phyloP scores from a whole-genome alignment of 1,140 invertebrate genomes.

The Caenorhabditis inopinata region DNA sequence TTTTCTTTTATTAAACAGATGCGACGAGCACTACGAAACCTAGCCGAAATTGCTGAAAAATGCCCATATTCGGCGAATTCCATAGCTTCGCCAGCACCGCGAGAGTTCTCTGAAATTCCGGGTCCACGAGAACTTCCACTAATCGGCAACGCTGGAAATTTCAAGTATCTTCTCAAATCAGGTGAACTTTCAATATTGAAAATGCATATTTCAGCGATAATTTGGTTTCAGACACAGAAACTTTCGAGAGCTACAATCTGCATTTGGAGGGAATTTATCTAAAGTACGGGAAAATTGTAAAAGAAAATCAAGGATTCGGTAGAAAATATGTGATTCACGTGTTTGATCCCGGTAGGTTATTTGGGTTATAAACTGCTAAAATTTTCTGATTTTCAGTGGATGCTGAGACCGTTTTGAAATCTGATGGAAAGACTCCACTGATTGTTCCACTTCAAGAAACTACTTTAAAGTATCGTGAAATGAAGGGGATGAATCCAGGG shows the following conservation, averaged over 20 bases:
- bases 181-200: neutral
- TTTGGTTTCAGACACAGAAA: neutral
- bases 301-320: slow-evolving; percentile 64
- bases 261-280: slow-evolving; percentile 56
- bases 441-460: slow-evolving; percentile 70
- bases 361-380: neutral
- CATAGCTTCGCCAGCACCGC: neutral
- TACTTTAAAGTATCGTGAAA: slow-evolving; percentile 68
- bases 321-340: slow-evolving; percentile 67
- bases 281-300: slow-evolving; percentile 67
- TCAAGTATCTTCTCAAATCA: neutral
- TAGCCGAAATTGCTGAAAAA: neutral
- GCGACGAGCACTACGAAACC: neutral
- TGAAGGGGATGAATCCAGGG: slow-evolving; percentile 69
- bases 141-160: neutral
- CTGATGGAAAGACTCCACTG: slow-evolving; percentile 69
- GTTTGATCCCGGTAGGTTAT: slow-evolving; percentile 66
- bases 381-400: slow-evolving; percentile 56
- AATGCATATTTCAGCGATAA: neutral
- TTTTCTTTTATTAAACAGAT: neutral
- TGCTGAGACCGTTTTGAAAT: slow-evolving; percentile 66
- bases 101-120: neutral
- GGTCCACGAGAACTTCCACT: slow-evolving; percentile 10
- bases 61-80: neutral
- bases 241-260: slow-evolving; percentile 5